Base-by-base conservation (phyloP, 2,888 invertebrate species). In the Salticus scenicus region DNA sequence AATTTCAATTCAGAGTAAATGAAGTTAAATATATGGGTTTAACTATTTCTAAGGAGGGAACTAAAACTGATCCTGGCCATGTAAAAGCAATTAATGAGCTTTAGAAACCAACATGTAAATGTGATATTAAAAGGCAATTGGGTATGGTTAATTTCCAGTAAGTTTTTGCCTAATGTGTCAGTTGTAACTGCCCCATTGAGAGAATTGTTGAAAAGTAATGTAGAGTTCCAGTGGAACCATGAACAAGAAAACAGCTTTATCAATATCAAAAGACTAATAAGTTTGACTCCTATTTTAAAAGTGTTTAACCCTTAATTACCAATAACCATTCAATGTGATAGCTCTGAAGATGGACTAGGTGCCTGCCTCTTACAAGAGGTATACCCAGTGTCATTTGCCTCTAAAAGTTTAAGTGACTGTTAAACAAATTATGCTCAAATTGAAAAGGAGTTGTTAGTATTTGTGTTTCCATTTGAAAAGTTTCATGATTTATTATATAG, bases 361-460 rank as follows among this genome's bases (percentile, higher is more conserved):
- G 28, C 71, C 17, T 71, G 71, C 24, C 71, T 47, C 24, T 1
- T 71, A 17, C 47, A 77, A 31, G 37, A 51, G 28, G 57, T 51
- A n/a, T 70, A 77, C 33, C 57, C 70, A 37, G 27, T 70, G 8
- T 69, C 57, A 30, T 77, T 33, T 51, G 20, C 77, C 10, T 80
- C 67, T 0, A 42, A 66, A 64, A 79, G 70, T 57, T 27, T 72
- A 24, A 71, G 20, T 5, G 42, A 72, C 4, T 28, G 31, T 0
- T 20, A 63, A n/a, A 7, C 57, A 41, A 66, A 72, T 10, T 72
- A 63, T 47, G 66, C 79, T 28, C 47, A 79, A 42, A 79, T 72
- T n/a, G 66, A 66, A 17, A 72, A 79, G 42, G 28, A 72, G 72
- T 51, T 77, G n/a, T 31, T 51, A 28, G 57, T 27, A 12, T 47